Base-by-base conservation (phyloP, 1,140 invertebrate genomes). In the Papilio xuthus region DNA sequence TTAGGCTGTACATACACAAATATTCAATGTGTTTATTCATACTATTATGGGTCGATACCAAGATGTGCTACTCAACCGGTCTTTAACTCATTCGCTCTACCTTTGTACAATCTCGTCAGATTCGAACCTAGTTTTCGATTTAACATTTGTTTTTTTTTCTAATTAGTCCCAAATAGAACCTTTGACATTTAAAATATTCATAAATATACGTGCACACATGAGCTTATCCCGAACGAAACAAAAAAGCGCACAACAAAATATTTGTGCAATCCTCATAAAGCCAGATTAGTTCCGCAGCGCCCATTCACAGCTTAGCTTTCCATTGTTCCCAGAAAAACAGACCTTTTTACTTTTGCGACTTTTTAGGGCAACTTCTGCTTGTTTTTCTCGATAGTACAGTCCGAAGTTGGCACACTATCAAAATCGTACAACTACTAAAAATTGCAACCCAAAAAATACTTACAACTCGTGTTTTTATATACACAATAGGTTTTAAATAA, bases 281-380 rank as follows among this genome's bases (percentile, higher is more conserved):
- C 53, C 53, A 76, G 74, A 76, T 76, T 76, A 76, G 74, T 76
- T 76, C 56, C 56, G 53, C 41, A 60, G 32, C 32, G 56, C 74
- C 74, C 53, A 76, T 76, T 76, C 37, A 76, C 74, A 60, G 74
- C 74, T 76, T 76, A 76, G 74, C 37, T 63, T 76, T 53, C 74
- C 26, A 63, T 76, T 76, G 74, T 76, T 76, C 74, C 32, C 74
- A 37, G 53, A 60, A 63, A 75, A 76, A 76, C 73, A 76, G 74
- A 63, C 53, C 74, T 76, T 76, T 76, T 56, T 76, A 60, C 53
- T 76, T 63, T 63, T 56, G 74, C 28, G 74, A 76, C 18, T 76
- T 76, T 76, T 63, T 76, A 76, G 74, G 56, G 28, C 74, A 76
- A 37, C 74, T 37, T 73, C 41, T 47, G 42, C 37, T 73, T 42